These are phyloP conservation scores for Drosophila insularis DNA, from an alignment of 1,140 invertebrate genomes.

Conservation along the genomic window DNA sequence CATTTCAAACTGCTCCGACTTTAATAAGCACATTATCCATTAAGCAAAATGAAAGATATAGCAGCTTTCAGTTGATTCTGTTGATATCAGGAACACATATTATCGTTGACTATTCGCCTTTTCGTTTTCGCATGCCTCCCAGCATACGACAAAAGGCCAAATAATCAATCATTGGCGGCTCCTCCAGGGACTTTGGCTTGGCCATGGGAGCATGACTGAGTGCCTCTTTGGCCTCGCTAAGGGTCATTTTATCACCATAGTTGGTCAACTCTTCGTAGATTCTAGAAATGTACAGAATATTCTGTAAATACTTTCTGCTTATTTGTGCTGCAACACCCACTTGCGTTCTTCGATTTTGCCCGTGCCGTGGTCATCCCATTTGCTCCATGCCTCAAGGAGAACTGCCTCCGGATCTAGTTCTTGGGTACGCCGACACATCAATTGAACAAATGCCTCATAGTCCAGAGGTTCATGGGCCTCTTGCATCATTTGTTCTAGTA, in stretches of 20 bases:
- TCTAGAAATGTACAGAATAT: slow-evolving; percentile 63
- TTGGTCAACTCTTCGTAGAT: slow-evolving; percentile 85
- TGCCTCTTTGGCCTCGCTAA: slow-evolving; percentile 85
- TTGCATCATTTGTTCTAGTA: slow-evolving; percentile 84
- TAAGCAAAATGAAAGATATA: not conserved
- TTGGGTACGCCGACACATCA: slow-evolving; percentile 85
- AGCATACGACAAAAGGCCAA: slow-evolving; percentile 85
- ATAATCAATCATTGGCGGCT: slow-evolving; percentile 85
- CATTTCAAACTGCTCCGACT: not conserved
- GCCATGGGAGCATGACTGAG: slow-evolving; percentile 85
- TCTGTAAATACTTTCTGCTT: not conserved
- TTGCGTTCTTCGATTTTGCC: slow-evolving; percentile 85
- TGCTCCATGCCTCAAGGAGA: slow-evolving; percentile 84
- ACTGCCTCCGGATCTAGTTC: slow-evolving; percentile 86
- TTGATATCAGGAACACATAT: slow-evolving; percentile 1
- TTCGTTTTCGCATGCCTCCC: slow-evolving; percentile 84
- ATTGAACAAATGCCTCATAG: slow-evolving; percentile 85
- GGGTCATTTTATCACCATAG: slow-evolving; percentile 85
- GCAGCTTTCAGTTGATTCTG: not conserved
- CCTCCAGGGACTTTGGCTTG: slow-evolving; percentile 82
- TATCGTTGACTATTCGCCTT: slow-evolving; percentile 26
- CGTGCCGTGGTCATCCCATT: slow-evolving; percentile 85
- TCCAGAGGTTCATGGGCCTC: slow-evolving; percentile 85
- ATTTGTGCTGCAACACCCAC: slow-evolving; percentile 68
- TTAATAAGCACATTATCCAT: not conserved